phyloP scores from a whole-genome alignment of 1,140 invertebrate species.

The Caenorhabditis remanei region DNA sequence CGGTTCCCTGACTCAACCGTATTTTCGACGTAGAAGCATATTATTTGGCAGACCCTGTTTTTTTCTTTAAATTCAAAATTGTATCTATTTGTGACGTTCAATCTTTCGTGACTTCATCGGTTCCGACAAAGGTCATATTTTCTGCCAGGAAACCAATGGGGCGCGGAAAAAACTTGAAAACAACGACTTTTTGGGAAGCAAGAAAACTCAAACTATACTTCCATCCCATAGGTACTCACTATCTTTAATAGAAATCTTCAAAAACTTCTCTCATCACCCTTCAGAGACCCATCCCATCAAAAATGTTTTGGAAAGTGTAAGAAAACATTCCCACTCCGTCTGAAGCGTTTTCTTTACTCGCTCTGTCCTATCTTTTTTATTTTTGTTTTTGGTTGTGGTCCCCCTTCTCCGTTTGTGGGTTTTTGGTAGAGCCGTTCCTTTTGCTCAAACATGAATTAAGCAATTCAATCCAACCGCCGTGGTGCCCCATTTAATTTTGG shows the following conservation, averaged over 20 bases:
- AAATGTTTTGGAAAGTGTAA: constrained; percentile 19
- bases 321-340: constrained; percentile 31
- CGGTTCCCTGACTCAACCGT: too few species aligned
- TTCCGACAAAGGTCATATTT: constrained; percentile 24
- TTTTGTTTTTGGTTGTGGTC: constrained; percentile 25
- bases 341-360: background rate
- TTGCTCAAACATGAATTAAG: constrained; percentile 24
- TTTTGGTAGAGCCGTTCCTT: background rate
- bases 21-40: too few species aligned
- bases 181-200: background rate
- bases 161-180: constrained; percentile 27
- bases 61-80: too few species aligned
- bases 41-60: too few species aligned
- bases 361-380: background rate
- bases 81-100: background rate
- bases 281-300: background rate
- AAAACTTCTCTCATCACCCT: background rate
- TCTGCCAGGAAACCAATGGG: background rate
- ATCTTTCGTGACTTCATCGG: background rate
- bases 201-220: background rate
- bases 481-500: constrained; percentile 22
- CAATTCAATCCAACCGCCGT: background rate
- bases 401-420: background rate
- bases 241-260: background rate
- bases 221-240: background rate